phyloP scores from a whole-genome alignment of 2,797 vertebrate species.

The Melanotaenia nigrans region DNA sequence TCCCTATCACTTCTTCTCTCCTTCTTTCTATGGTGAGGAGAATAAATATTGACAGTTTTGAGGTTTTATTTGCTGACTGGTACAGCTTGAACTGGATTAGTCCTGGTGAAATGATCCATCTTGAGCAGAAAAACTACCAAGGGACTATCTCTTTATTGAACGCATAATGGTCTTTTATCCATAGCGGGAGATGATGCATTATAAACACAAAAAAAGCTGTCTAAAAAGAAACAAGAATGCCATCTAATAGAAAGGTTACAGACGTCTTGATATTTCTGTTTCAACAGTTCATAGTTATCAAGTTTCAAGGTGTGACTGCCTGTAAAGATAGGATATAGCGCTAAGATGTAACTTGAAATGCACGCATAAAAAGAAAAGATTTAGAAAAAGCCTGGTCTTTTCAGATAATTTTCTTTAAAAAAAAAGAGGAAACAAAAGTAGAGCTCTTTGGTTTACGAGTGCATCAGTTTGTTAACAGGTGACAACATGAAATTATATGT shows the following conservation, averaged over 20 bases:
- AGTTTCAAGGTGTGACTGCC: background rate
- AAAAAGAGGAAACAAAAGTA: background rate
- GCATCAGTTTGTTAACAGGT: background rate
- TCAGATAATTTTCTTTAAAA: background rate
- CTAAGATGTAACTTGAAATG: background rate
- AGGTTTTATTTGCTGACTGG: constrained; percentile 58
- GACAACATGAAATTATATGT: background rate
- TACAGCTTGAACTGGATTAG: constrained; percentile 32
- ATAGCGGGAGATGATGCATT: background rate
- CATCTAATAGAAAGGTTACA: background rate
- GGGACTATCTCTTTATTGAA: constrained; percentile 17
- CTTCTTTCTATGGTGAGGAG: constrained; percentile 40
- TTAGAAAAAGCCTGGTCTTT: background rate
- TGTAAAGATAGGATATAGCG: background rate
- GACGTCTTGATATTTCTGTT: background rate
- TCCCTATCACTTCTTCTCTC: constrained; percentile 39
- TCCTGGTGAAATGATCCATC: constrained; percentile 28
- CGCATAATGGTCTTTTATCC: constrained; percentile 1
- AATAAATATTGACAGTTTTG: constrained; percentile 64
- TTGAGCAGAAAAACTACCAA: constrained; percentile 24
- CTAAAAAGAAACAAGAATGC: background rate
- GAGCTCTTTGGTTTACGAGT: background rate
- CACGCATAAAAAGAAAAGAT: background rate
- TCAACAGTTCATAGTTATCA: background rate
- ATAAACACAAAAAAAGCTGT: background rate